Base-by-base conservation (phyloP, 2,113 vertebrate genomes). In the Pluvianellus socialis region DNA sequence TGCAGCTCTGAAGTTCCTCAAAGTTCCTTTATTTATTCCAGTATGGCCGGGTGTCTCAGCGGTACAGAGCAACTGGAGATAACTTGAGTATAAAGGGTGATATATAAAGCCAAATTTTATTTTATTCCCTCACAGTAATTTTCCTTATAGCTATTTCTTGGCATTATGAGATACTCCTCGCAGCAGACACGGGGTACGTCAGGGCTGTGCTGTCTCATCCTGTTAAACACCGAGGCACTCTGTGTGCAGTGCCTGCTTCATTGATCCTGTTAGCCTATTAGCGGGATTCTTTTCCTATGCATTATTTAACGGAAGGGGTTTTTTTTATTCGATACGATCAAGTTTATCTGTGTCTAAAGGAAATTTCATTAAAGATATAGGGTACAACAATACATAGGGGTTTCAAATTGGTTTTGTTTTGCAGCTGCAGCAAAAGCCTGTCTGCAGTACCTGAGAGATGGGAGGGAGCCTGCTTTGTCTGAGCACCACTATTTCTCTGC, bases 61-160 rank as follows among this genome's bases (percentile, higher is more conserved):
- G 44, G 40, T 67, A 66, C 81, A 55, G 53, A 96, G 96, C 53
- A 65, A 85, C 40, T 47, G 68, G 90, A 88, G 82, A 86, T 44
- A 81, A 56, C 85, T 71, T 30, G 35, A 40, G 21, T 52, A 81
- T 44, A 88, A 97, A 97, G 88, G 85, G 84, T 92, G 88, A 91
- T 40, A 6, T 47, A 92, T 92, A 92, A 98, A 97, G 93, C 55
- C 68, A 87, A 83, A 80, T 97, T 97, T 95, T 94, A 90, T 95
- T 97, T 94, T 56, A 9, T 75, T 80, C 90, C 76, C 63, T 96
- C 94, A 45, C 79, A 66, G 93, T 95, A 80, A 94, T 97, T 97
- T 85, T 82, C 77, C 84, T 95, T 93, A 92, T 96, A 96, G 98
- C 97, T 96, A 93, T 75, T 96, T 76, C 83, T 71, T 7, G 14